Evolutionary conservation across 1,140 invertebrate species (phyloP), one percentile per base, ranked within the genome.

Genomic region (Musca vetustissima): DNA sequence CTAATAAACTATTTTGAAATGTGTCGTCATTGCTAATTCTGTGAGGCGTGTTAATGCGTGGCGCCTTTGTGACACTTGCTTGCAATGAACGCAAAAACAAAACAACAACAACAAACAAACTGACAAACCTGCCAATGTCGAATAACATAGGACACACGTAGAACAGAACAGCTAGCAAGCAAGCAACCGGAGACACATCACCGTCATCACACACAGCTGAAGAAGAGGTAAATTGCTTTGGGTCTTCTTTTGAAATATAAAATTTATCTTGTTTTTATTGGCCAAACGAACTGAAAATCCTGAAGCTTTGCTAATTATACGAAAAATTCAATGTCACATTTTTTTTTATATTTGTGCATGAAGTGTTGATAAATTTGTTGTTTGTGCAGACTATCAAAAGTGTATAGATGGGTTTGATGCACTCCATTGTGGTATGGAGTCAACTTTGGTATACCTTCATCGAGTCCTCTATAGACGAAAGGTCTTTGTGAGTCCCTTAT

Each of bases 1-100:
- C 36, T 61, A 61, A 61, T 43, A 57, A 57, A 57, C 15, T 59
- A 15, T 32, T 55, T 57, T 21, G 11, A 24, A 19, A 14, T 19
- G 57, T 43, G 57, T 61, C 57, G 28, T 61, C 57, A 61, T 61
- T 61, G 32, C 28, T 32, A 43, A 36, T 61, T 61, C 57, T 61
- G n/a, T 61, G 57, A 61, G 57, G 57, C 57, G 57, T 61, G 57
- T 61, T 61, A 61, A 61, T 61, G 28, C 57, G 28, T 61, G 57
- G 57, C 57, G 57, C 57, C 57, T 61, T 24, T 13, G 28, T 61
- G 57, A 43, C 53, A 55, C 53, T 36, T 36, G 36, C 17, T 19
- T 21, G 49, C 49, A 52, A 52, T 22, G 17, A 6, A 9, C 48
- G 15, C 48, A 49, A 49, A 19, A 52, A 52, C 49, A 52, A 19